Conservation (phyloP, 2,113 vertebrate species). For the Pseudolaguvia tuberculata region DNA sequence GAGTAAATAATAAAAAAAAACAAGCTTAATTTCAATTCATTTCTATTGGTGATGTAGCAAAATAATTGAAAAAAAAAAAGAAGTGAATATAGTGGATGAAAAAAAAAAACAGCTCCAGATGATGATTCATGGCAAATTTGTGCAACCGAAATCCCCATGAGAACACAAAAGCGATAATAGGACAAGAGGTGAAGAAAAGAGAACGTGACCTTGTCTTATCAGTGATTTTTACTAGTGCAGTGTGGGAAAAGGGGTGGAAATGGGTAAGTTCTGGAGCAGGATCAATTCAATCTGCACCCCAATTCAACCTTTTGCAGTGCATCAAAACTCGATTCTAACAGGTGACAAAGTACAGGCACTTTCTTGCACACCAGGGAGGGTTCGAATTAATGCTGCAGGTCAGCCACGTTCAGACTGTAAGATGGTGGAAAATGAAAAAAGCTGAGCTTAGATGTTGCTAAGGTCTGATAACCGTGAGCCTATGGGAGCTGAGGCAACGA, state of each 20-base stretch:
- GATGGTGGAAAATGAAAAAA: conserved; percentile 47
- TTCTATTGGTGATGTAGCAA: background rate
- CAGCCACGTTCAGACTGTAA: conserved; percentile 11
- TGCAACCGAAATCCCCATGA: conserved; percentile 51
- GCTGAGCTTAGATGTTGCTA: background rate
- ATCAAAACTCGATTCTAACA: conserved; percentile 41
- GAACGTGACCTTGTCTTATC: conserved; percentile 41
- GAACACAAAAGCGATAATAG: conserved; percentile 49
- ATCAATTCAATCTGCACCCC: conserved; percentile 40
- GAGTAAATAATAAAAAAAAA: background rate
- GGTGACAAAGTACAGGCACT: conserved; percentile 38
- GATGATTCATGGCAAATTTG: conserved; percentile 64
- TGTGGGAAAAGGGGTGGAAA: conserved; percentile 23
- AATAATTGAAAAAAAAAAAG: conserved; percentile 6
- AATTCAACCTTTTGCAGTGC: conserved; percentile 15
- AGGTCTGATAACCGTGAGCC: conserved; percentile 2
- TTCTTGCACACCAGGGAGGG: conserved; percentile 23
- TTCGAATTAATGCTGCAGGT: conserved; percentile 40
- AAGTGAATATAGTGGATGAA: conserved; percentile 36
- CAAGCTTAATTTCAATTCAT: background rate
- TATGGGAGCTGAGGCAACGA: background rate
- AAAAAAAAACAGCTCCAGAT: conserved; percentile 45
- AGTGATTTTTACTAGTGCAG: conserved; percentile 33
- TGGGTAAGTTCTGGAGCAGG: conserved; percentile 32
- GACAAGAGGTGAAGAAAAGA: conserved; percentile 36